Conservation (phyloP, 2,113 vertebrate species). For the Polyodon spathula region DNA sequence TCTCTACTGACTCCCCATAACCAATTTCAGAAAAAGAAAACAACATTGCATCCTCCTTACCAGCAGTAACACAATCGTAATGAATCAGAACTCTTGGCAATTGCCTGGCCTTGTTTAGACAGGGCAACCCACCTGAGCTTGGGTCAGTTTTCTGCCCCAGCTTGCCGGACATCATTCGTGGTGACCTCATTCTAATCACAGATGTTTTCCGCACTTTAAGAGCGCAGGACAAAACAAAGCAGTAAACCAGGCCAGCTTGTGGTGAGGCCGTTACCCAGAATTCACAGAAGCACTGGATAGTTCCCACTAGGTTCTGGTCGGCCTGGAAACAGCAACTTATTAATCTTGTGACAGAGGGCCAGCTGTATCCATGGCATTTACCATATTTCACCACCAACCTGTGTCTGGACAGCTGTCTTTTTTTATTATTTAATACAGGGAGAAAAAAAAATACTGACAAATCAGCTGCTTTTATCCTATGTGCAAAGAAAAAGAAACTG, state of each 20-base stretch:
- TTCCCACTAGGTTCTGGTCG: conserved; percentile 98
- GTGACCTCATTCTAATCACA: conserved; percentile 86
- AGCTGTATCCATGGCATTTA: conserved; percentile 89
- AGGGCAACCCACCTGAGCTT: conserved; percentile 9
- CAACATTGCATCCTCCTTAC: conserved; percentile 4
- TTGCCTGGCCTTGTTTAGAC: conserved; percentile 9
- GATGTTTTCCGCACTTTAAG: conserved; percentile 78
- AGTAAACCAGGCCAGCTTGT: conserved; percentile 92
- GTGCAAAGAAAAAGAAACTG: too few species aligned
- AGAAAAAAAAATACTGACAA: conserved; percentile 49
- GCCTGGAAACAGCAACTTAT: conserved; percentile 98
- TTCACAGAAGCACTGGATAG: conserved; percentile 81
- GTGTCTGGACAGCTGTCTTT: conserved; percentile 69
- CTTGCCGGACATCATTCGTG: conserved; percentile 52
- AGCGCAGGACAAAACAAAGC: conserved; percentile 67
- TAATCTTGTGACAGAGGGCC: conserved; percentile 98
- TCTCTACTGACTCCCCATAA: background rate
- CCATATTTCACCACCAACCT: conserved; percentile 82
- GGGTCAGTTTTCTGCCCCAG: conserved; percentile 20
- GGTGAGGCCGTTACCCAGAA: conserved; percentile 91
- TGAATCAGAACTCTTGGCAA: conserved; percentile 10
- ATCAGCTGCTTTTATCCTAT: too few species aligned
- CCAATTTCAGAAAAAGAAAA: conserved; percentile 1
- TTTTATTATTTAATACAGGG: conserved; percentile 24
- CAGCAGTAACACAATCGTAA: background rate